A percentile compares a stretch with the other conserved stretches of the same genome.
phyloP scores from a whole-genome alignment of 2,888 invertebrate genomes.

The Xestobium rufovillosum region DNA sequence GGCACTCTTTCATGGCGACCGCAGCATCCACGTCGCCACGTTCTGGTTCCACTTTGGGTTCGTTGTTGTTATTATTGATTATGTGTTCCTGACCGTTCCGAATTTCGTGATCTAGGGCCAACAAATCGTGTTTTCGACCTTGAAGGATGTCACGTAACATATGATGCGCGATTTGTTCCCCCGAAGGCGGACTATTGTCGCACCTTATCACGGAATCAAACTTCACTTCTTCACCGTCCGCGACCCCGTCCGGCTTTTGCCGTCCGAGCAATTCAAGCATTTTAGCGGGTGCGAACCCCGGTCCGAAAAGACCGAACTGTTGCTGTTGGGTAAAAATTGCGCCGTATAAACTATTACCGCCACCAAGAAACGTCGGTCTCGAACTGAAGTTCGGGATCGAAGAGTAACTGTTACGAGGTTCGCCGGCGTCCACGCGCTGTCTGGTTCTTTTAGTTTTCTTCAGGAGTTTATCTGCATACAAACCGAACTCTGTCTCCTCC shows the following conservation, averaged over 20 bases:
- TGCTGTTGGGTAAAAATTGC: constrained; percentile 75
- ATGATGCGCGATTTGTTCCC: constrained; percentile 62
- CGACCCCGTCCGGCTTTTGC: constrained; percentile 49
- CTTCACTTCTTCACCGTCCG: constrained; percentile 41
- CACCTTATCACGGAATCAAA: constrained; percentile 43
- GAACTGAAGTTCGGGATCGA: constrained; percentile 69
- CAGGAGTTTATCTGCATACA: constrained; percentile 87
- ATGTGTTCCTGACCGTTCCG: constrained; percentile 46
- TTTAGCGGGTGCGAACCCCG: constrained; percentile 81
- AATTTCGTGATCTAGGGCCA: constrained; percentile 62
- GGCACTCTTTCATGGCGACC: constrained; percentile 49
- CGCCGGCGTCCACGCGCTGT: constrained; percentile 94
- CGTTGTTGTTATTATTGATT: constrained; percentile 49
- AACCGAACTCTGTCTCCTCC: constrained; percentile 91
- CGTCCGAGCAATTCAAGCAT: constrained; percentile 84
- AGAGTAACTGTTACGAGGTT: constrained; percentile 89
- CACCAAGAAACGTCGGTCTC: constrained; percentile 70
- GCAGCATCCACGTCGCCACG: constrained; percentile 27
- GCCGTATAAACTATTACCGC: constrained; percentile 70
- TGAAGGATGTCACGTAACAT: constrained; percentile 87
- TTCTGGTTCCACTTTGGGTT: constrained; percentile 43
- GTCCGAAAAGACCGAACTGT: constrained; percentile 75
- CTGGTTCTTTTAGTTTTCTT: constrained; percentile 90
- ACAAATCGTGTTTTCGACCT: constrained; percentile 75
- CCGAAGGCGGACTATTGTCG: constrained; percentile 52